Percentiles rank a stretch among this genome's conserved stretches.
Conservation (phyloP, 2,113 vertebrate genomes). For the Hyaena hyaena region DNA sequence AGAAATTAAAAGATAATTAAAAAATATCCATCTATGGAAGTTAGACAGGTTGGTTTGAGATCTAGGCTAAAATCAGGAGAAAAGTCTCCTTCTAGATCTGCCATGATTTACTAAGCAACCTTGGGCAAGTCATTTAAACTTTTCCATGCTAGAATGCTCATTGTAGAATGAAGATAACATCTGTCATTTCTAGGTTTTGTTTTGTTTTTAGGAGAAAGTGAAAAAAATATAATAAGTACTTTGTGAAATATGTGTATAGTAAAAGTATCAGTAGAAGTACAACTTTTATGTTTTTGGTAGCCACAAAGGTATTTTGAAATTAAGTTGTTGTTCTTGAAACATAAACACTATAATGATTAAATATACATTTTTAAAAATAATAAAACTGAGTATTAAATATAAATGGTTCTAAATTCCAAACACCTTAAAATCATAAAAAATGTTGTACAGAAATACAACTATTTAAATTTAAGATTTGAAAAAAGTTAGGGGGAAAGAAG, state of each 20-base stretch:
- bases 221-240: background rate
- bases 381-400: background rate
- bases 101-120: background rate
- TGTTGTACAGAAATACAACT: background rate
- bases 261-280: background rate
- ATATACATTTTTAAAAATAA: background rate
- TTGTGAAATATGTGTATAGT: background rate
- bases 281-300: background rate
- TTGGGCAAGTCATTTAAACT: background rate
- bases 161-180: background rate
- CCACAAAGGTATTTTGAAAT: background rate
- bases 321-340: background rate
- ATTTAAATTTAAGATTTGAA: background rate
- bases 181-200: background rate
- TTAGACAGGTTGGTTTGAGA: background rate
- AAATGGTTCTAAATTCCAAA: background rate
- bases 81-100: background rate
- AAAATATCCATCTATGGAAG: background rate
- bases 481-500: background rate
- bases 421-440: background rate
- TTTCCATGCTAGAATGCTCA: background rate
- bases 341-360: background rate
- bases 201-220: background rate
- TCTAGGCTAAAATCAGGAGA: background rate
- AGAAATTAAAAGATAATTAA: slow-evolving; percentile 2